Evolutionary conservation across 2,888 invertebrate species (phyloP).

Genomic region (Cataglyphis altisquamis): DNA sequence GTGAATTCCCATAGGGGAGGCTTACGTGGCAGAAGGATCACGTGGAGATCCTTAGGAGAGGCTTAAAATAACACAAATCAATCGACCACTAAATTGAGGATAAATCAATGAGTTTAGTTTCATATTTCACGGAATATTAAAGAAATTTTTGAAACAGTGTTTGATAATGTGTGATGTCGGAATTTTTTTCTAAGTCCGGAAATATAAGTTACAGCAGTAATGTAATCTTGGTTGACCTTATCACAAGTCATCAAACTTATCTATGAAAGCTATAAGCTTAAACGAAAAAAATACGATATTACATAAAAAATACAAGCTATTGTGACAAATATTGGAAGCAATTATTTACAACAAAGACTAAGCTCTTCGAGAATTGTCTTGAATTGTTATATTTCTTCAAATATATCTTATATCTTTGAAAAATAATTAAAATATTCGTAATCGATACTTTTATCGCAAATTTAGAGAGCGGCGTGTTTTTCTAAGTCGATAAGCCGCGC

Average conservation of each 20-base stretch:
- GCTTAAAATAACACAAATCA: constrained; percentile 25
- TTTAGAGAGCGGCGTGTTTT: background rate
- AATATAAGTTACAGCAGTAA: background rate
- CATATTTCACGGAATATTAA: background rate
- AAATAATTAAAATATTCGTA: background rate
- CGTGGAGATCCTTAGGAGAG: constrained; percentile 3
- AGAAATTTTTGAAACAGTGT: background rate
- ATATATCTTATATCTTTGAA: background rate
- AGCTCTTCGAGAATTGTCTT: background rate
- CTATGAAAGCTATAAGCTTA: background rate
- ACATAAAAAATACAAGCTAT: background rate
- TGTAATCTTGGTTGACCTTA: background rate
- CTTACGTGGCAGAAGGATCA: background rate
- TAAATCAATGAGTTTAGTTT: background rate
- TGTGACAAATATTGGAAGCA: background rate
- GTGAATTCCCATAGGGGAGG: constrained; percentile 11
- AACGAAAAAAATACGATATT: background rate
- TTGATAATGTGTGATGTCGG: background rate
- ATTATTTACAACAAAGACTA: background rate
- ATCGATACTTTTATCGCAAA: background rate
- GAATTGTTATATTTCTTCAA: background rate
- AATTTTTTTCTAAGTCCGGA: background rate
- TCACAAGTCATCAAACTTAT: background rate
- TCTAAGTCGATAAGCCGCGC: background rate
- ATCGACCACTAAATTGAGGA: background rate